Evolutionary conservation across 2,888 invertebrate species (phyloP), one percentile per base, ranked within the genome.

Genomic region (Gortyna flavago): DNA sequence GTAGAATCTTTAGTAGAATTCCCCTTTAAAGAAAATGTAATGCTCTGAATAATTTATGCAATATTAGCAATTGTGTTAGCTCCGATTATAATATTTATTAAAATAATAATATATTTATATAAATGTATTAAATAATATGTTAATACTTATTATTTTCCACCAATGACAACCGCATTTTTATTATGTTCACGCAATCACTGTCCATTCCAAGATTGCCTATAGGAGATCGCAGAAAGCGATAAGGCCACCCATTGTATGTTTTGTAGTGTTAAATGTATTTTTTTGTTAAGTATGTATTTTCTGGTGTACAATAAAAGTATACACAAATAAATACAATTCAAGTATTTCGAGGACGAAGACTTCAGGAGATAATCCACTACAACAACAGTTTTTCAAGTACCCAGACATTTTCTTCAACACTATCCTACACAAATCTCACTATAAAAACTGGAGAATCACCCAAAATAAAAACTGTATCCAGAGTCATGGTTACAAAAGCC

Each of bases 391-490:
- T 21, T 25, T 25, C 5, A 69, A 41, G 29, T 13, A 32, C 32
- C 18, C 5, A 59, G 35, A 59, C 38, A 25, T n/a, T 35, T 54
- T 64, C n/a, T 29, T 29, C 16, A 73, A 71, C 35, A 25, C 71
- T 64, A 79, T 57, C 57, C n/a, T 8, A 61, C 35, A 13, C 0
- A 65, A 72, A 61, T 16, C 38, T 68, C 48, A 29, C 57, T 25
- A 61, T 44, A 67, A 57, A 61, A 35, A n/a, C 70, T 5, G 25
- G 25, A 41, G 21, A 62, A 71, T 51, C 29, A 16, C 29, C 67
- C 11, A 44, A 51, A 68, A 79, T 79, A 75, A 79, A 79, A 72
- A 11, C 41, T 16, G n/a, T n/a, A n/a, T 48, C 5, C 41, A 64
- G 29, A 54, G 18, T 64, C 65, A 69, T 41, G 18, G 25, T 29